These are phyloP conservation scores for Lepidurus packardi DNA, from an alignment of 1,140 invertebrate genomes.

Conservation along the genomic window DNA sequence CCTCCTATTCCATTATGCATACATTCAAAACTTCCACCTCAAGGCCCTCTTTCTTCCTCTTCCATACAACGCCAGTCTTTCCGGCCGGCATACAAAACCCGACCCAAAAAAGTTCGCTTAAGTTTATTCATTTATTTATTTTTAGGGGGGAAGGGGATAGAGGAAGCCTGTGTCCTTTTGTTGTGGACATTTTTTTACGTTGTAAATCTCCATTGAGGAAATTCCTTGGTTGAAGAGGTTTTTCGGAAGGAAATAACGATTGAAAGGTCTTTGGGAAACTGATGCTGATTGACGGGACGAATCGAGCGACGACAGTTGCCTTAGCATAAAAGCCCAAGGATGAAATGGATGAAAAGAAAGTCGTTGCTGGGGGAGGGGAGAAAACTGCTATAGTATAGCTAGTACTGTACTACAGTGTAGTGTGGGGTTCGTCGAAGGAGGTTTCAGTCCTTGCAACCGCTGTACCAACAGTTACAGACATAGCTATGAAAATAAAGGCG, in stretches of 20 bases:
- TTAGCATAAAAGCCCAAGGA: constrained; percentile 7
- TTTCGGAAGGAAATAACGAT: neutral
- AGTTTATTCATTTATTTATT: neutral
- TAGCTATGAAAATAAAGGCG: constrained; percentile 22
- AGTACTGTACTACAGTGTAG: neutral
- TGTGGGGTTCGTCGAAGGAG: neutral
- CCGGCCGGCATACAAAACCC: neutral
- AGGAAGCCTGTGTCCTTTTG: neutral
- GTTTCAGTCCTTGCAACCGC: constrained; percentile 1
- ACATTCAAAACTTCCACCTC: neutral
- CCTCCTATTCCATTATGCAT: constrained; percentile 6
- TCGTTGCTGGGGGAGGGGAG: neutral
- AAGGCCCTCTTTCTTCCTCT: neutral
- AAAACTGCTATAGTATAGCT: neutral
- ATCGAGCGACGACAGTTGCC: constrained; percentile 20
- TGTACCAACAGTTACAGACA: constrained; percentile 19
- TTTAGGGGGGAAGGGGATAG: neutral
- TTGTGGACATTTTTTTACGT: neutral
- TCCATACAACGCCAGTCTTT: neutral
- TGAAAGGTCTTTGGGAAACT: constrained; percentile 7
- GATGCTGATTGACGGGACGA: constrained; percentile 18
- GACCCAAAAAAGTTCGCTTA: too few relatives aligned
- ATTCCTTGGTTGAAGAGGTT: constrained; percentile 11
- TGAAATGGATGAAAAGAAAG: neutral
- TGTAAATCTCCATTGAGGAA: neutral